These are phyloP conservation scores for Ctenopoma kingsleyae DNA, from an alignment of 2,797 vertebrate species.

Conservation along the genomic window DNA sequence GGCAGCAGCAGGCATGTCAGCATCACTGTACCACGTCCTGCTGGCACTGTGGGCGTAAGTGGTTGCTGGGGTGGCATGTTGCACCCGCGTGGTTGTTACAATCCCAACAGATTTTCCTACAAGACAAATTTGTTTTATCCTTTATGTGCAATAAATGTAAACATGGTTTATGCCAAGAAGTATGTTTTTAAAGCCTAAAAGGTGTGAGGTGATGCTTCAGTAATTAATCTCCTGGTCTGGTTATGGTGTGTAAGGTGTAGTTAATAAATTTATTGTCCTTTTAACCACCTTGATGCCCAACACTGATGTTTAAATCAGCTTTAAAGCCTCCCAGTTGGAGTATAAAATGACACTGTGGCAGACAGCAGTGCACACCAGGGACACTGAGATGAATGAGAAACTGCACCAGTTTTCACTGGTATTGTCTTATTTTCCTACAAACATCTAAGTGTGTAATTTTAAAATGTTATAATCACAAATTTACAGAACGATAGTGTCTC, in stretches of 20 bases:
- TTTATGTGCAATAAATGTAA: neutral
- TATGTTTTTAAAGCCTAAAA: neutral
- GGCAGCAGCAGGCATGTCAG: slow-evolving; percentile 75
- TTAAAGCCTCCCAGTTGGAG: no score
- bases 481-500: no score
- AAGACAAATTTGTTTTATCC: neutral
- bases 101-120: slow-evolving; percentile 86
- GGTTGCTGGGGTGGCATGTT: slow-evolving; percentile 84
- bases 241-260: neutral
- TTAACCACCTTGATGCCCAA: slow-evolving; percentile 4
- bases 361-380: neutral
- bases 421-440: neutral
- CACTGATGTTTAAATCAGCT: neutral
- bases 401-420: neutral
- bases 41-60: slow-evolving; percentile 85
- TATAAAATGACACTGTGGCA: neutral
- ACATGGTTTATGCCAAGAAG: neutral
- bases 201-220: neutral
- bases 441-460: neutral
- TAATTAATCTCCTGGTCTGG: neutral
- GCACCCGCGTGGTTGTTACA: slow-evolving; percentile 85
- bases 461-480: neutral
- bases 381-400: neutral
- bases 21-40: slow-evolving; percentile 85
- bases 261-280: slow-evolving; percentile 1